phyloP scores from a whole-genome alignment of 2,888 invertebrate genomes.

The Ryuthela nishihirai region DNA sequence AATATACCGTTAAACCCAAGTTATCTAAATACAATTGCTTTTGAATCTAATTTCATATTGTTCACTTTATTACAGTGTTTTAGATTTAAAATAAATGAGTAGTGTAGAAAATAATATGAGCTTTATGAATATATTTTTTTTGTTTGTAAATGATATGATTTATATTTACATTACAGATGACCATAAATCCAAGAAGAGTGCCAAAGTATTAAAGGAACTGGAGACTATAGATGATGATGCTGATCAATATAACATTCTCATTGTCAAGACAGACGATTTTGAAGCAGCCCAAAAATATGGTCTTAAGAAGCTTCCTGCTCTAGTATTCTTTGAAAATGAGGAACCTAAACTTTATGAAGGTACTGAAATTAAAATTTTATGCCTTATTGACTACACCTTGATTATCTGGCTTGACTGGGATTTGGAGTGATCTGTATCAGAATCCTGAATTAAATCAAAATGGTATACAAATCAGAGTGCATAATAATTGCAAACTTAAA shows the following conservation, averaged over 20 bases:
- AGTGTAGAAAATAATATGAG: background rate
- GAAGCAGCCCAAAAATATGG: conserved; percentile 89
- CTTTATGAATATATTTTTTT: background rate
- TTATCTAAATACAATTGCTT: too few relatives aligned
- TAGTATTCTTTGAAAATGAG: conserved; percentile 86
- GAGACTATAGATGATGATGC: conserved; percentile 68
- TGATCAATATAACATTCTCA: conserved; percentile 64
- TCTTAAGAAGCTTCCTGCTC: conserved; percentile 77
- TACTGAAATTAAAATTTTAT: conserved; percentile 51
- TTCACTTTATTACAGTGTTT: background rate
- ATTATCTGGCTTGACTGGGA: too few relatives aligned
- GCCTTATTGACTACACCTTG: background rate
- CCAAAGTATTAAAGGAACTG: conserved; percentile 42
- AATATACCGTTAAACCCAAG: too few relatives aligned
- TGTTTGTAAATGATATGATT: background rate
- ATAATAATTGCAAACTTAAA: too few relatives aligned
- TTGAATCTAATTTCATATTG: too few relatives aligned
- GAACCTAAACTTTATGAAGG: conserved; percentile 82
- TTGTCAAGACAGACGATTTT: conserved; percentile 86
- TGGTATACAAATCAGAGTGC: too few relatives aligned
- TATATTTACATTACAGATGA: conserved; percentile 20
- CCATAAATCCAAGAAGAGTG: conserved; percentile 40
- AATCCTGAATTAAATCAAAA: too few relatives aligned
- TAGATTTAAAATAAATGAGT: background rate
- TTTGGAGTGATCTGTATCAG: too few relatives aligned